Conservation (phyloP, 2,113 vertebrate species). For the Rhynchopsitta pachyrhyncha region DNA sequence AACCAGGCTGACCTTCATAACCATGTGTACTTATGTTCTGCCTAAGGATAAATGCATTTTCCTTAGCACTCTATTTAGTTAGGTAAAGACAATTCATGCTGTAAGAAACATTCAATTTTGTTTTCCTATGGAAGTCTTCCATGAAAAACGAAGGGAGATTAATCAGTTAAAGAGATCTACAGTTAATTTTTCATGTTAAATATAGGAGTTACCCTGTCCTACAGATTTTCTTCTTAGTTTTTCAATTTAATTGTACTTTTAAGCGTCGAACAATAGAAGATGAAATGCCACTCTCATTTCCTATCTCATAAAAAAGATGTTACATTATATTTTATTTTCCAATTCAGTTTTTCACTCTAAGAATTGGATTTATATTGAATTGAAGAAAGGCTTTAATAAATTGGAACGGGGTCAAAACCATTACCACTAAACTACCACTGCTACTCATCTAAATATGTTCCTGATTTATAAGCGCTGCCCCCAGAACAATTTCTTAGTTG, state of each 20-base stretch:
- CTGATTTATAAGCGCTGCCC: neutral
- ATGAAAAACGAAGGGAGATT: neutral
- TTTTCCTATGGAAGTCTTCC: neutral
- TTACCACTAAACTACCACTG: neutral
- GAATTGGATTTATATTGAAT: neutral
- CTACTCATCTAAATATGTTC: neutral
- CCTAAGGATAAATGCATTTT: slow-evolving; percentile 28
- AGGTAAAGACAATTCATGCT: neutral
- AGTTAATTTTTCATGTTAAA: neutral
- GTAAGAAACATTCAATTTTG: neutral
- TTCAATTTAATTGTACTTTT: neutral
- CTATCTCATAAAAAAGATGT: slow-evolving; percentile 18
- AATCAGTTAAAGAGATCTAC: neutral
- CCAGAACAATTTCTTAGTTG: neutral
- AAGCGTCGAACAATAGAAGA: slow-evolving; percentile 18
- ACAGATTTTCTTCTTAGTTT: neutral
- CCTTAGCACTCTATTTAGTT: neutral
- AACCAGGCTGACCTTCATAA: slow-evolving; percentile 43
- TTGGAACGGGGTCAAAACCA: slow-evolving; percentile 34
- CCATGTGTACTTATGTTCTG: neutral
- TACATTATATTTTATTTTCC: slow-evolving; percentile 35
- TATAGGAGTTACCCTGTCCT: neutral
- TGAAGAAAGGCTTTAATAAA: slow-evolving; percentile 26
- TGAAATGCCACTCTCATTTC: slow-evolving; percentile 34
- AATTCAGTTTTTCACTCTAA: slow-evolving; percentile 48